phyloP scores from a whole-genome alignment of 2,888 invertebrate genomes.

The Anthophora plumipes region DNA sequence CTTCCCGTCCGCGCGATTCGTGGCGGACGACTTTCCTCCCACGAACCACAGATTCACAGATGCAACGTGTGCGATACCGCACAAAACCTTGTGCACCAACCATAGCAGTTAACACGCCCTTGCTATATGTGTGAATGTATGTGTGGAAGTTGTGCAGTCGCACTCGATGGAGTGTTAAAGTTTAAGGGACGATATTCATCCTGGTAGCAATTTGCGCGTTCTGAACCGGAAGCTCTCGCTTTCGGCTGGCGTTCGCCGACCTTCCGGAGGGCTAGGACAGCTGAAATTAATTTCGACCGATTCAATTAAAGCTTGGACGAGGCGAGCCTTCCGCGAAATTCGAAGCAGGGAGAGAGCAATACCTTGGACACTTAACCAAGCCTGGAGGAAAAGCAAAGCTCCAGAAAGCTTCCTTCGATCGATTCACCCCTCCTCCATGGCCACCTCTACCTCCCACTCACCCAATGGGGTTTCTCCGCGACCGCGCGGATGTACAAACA shows the following conservation, averaged over 20 bases:
- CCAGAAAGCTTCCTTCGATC: slow-evolving; percentile 52
- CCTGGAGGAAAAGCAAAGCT: slow-evolving; percentile 60
- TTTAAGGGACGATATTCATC: slow-evolving; percentile 71
- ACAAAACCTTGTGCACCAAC: neutral
- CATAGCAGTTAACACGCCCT: neutral
- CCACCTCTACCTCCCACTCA: neutral
- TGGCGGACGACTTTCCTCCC: slow-evolving; percentile 16
- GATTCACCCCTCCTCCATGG: too few relatives aligned
- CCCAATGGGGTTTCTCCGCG: slow-evolving; percentile 14
- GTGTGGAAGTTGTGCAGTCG: slow-evolving; percentile 34
- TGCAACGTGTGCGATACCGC: neutral
- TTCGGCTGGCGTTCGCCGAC: slow-evolving; percentile 54
- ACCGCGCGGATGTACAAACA: slow-evolving; percentile 36
- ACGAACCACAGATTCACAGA: neutral
- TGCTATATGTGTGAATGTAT: neutral
- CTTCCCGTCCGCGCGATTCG: slow-evolving; percentile 38
- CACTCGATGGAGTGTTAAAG: slow-evolving; percentile 65
- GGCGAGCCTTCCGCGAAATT: slow-evolving; percentile 72
- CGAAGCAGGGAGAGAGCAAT: slow-evolving; percentile 54
- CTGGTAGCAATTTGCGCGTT: slow-evolving; percentile 70
- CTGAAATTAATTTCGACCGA: slow-evolving; percentile 82
- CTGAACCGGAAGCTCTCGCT: slow-evolving; percentile 62
- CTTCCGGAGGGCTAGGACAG: slow-evolving; percentile 73
- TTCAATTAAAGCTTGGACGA: slow-evolving; percentile 80
- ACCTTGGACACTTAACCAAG: slow-evolving; percentile 58